Base-by-base conservation (phyloP, 2,797 vertebrate species). In the Notamacropus eugenii region DNA sequence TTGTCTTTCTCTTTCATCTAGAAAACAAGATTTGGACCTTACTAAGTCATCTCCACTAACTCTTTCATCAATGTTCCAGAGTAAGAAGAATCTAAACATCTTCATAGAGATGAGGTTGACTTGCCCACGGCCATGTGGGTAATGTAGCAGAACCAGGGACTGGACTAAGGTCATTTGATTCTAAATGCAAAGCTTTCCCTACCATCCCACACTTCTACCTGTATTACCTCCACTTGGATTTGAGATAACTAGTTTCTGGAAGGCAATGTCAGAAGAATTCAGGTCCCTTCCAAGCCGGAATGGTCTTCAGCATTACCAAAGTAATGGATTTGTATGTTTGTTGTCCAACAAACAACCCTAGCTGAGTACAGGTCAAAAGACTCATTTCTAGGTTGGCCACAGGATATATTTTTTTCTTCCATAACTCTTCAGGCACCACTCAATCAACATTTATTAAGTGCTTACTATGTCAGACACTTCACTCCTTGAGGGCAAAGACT, bases 31-130 rank as follows among this genome's bases (percentile, higher is more conserved):
- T 55, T 2, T 92, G 1, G 55, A 34, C 55, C 34, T 90, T 93
- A 96, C 90, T 90, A 97, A 92, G 59, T 92, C n/a, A 94, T 90
- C 90, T 94, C 31, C 27, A 62, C 52, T 97, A 57, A 95, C 31
- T 46, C 29, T 95, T 96, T 90, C 34, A 93, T 90, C 8, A 52
- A 90, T 0, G 91, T 40, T 5, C 0, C 90, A 62, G 58, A 28
- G 74, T 87, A 94, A 93, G 22, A 95, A 67, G 13, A 3, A 74
- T 92, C 93, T 58, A 94, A 95, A 54, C 92, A 54, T 67, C 29
- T 34, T 87, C 40, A 11, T 4, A 87, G 22, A 50, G 10, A 24
- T 87, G 10, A 87, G 40, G 16, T 27, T 87, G 74, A 50, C 9
- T 50, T 87, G 40, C 19, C 19, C 6, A 82, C 22, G n/a, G 40